Percentiles rank a stretch among this genome's conserved stretches.
These are phyloP conservation scores for Dryococelus australis DNA, from an alignment of 2,888 invertebrate genomes.

Conservation along the genomic window DNA sequence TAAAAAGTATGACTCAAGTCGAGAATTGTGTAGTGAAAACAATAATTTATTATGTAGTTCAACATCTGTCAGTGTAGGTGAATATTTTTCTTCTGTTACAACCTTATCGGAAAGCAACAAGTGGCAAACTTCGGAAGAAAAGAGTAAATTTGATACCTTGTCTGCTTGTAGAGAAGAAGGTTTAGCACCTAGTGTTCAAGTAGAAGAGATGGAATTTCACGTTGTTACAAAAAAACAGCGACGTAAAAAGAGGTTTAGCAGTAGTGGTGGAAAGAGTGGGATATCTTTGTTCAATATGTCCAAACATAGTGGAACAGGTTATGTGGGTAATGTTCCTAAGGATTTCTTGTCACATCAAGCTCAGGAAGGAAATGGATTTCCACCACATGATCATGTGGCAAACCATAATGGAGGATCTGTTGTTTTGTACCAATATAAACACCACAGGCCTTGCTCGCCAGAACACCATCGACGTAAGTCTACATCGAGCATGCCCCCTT, in stretches of 20 bases:
- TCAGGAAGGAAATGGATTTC: conserved; percentile 47
- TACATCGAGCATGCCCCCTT: conserved; percentile 81
- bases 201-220: conserved; percentile 69
- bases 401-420: conserved; percentile 35
- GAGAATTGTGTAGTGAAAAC: background rate
- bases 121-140: conserved; percentile 20
- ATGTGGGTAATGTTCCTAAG: conserved; percentile 33
- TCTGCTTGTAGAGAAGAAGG: background rate
- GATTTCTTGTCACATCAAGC: conserved; percentile 40
- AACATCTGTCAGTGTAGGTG: background rate
- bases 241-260: conserved; percentile 72
- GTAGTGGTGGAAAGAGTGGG: conserved; percentile 58
- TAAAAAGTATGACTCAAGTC: background rate
- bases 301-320: conserved; percentile 30
- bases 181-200: conserved; percentile 13
- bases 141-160: background rate
- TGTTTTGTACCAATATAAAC: conserved; percentile 41
- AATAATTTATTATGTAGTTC: background rate
- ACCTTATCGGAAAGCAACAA: background rate
- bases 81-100: background rate
- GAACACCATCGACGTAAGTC: conserved; percentile 67
- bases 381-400: conserved; percentile 42
- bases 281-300: conserved; percentile 33
- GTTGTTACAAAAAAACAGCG: conserved; percentile 85
- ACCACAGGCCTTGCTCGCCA: conserved; percentile 50